A percentile compares a stretch with the other conserved stretches of the same genome.
phyloP scores from a whole-genome alignment of 2,113 vertebrate species.

The Aspidoscelis tigris region DNA sequence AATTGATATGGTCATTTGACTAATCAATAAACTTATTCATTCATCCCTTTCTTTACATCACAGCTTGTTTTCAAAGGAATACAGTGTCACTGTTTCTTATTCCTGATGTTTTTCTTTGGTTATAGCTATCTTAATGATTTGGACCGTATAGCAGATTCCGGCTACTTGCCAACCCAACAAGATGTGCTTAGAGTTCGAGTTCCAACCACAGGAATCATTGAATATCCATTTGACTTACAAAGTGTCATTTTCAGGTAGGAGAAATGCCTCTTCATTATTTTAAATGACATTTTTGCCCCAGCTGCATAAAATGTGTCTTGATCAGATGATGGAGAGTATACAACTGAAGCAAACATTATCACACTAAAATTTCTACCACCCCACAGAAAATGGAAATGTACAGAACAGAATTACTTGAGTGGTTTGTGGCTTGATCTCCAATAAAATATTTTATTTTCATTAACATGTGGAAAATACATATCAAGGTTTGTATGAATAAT shows the following conservation, averaged over 20 bases:
- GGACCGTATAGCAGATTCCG: conserved; percentile 82
- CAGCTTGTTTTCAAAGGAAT: conserved; percentile 25
- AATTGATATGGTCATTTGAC: no score
- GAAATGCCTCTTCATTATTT: conserved; percentile 11
- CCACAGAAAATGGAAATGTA: background rate
- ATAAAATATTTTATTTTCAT: background rate
- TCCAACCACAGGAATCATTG: conserved; percentile 86
- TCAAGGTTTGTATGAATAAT: background rate
- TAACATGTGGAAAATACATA: background rate
- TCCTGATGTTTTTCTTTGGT: conserved; percentile 72
- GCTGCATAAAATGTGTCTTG: background rate
- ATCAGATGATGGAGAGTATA: background rate
- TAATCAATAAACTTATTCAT: no score
- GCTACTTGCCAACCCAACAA: conserved; percentile 85
- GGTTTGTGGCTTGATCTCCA: background rate
- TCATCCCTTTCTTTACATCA: no score
- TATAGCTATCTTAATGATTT: conserved; percentile 85
- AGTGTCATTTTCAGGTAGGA: conserved; percentile 96
- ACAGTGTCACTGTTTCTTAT: conserved; percentile 66
- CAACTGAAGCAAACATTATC: background rate
- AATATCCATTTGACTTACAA: conserved; percentile 95
- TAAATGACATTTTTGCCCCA: background rate
- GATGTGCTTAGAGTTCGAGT: conserved; percentile 86
- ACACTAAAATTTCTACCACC: background rate
- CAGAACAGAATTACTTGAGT: background rate